phyloP scores from a whole-genome alignment of 2,888 invertebrate species.

The Chorisops tibialis region DNA sequence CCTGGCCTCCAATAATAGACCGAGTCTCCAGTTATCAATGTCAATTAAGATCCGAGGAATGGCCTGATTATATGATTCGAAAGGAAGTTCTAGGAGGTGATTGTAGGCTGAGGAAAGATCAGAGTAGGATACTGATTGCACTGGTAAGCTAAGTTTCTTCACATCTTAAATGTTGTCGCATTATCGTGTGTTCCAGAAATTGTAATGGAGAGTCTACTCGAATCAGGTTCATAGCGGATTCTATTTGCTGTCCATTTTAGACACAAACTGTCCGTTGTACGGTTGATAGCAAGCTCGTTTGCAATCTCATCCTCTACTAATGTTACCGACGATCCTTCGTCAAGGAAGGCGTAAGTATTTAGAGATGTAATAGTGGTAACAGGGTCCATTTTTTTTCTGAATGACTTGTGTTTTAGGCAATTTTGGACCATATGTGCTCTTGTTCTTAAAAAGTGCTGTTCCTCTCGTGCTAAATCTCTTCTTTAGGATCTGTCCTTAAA shows the following conservation, averaged over 20 bases:
- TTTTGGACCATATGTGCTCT: too few relatives aligned
- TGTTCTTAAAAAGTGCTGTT: too few relatives aligned
- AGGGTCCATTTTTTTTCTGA: too few relatives aligned
- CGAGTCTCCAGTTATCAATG: background rate
- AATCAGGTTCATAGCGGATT: constrained; percentile 14
- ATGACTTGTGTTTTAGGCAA: too few relatives aligned
- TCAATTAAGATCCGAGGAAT: background rate
- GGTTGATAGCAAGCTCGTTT: constrained; percentile 27
- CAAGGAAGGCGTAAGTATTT: constrained; percentile 25
- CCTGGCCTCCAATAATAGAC: background rate
- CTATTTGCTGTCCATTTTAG: constrained; percentile 32
- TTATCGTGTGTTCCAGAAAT: background rate
- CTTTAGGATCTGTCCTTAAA: too few relatives aligned
- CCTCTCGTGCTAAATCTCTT: too few relatives aligned
- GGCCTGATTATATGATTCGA: background rate
- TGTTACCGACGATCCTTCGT: constrained; percentile 31
- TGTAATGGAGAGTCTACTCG: constrained; percentile 2
- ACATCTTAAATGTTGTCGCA: background rate
- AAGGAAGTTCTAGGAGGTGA: background rate
- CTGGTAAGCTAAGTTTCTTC: background rate
- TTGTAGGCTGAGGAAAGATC: background rate
- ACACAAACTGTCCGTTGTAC: constrained; percentile 27
- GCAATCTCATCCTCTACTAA: constrained; percentile 27
- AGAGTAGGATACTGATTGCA: background rate
- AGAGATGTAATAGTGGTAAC: too few relatives aligned